Conservation (phyloP, 2,113 vertebrate species). For the Apus apus region DNA sequence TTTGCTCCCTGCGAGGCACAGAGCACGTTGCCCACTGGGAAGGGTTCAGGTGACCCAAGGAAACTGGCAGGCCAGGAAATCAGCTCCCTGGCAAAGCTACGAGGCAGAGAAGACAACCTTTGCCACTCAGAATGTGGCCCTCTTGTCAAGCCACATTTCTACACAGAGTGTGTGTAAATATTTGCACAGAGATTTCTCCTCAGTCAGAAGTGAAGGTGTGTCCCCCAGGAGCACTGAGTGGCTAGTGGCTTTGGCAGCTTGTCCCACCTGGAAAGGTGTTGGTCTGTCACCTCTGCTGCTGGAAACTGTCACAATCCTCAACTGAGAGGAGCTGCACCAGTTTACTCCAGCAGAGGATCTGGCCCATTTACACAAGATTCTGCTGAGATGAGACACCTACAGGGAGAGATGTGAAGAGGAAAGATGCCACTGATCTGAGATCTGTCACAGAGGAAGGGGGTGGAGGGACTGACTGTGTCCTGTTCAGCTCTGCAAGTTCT, state of each 20-base stretch:
- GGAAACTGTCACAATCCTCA: background rate
- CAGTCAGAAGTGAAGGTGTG: background rate
- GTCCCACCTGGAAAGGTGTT: background rate
- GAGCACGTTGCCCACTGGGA: background rate
- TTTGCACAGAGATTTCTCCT: background rate
- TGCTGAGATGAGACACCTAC: background rate
- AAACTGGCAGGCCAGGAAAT: background rate
- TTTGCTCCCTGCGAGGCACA: background rate
- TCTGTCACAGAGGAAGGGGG: background rate
- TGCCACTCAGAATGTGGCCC: background rate
- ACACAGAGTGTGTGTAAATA: background rate
- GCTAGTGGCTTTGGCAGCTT: background rate
- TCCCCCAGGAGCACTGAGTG: rapidly evolving
- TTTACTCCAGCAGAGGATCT: background rate
- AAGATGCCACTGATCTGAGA: background rate
- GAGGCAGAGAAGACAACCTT: background rate
- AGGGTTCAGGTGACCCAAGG: background rate
- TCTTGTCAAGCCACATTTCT: background rate
- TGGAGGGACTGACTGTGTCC: background rate
- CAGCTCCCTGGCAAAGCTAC: background rate
- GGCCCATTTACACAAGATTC: background rate
- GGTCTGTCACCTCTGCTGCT: background rate
- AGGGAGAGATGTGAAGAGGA: background rate
- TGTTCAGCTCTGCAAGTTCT: background rate
- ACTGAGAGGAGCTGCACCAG: background rate